These are phyloP conservation scores for Forbesichthys papilliferus DNA, from an alignment of 2,113 vertebrate genomes.

Conservation along the genomic window DNA sequence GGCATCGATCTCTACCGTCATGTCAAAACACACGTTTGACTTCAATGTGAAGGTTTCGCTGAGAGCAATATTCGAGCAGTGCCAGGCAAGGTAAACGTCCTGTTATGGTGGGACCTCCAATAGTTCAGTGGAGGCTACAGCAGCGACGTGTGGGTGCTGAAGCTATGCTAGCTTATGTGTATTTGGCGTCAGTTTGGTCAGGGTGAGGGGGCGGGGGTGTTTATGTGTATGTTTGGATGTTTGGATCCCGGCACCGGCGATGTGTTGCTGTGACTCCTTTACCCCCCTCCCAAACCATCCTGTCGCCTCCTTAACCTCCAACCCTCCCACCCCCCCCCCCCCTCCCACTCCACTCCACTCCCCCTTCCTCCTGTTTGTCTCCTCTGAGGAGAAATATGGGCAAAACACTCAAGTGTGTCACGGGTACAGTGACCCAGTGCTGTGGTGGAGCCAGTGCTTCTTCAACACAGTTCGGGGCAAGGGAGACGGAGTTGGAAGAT, in stretches of 20 bases:
- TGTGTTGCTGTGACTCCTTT: conserved; percentile 43
- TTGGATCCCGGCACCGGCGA: conserved; percentile 52
- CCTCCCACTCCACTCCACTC: too few species aligned
- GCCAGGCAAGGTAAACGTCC: too few species aligned
- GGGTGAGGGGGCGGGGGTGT: conserved; percentile 21
- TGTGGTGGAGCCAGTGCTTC: too few species aligned
- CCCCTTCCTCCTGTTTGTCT: not conserved
- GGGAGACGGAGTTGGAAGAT: not conserved
- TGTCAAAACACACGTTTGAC: too few species aligned
- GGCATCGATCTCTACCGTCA: too few species aligned
- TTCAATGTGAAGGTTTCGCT: too few species aligned
- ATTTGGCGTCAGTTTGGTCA: too few species aligned
- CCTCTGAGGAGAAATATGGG: not conserved
- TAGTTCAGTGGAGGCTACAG: not conserved
- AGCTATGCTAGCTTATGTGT: conserved; percentile 6
- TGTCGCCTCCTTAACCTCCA: not conserved
- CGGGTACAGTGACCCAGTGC: too few species aligned
- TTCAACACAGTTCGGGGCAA: too few species aligned
- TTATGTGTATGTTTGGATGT: conserved; percentile 38
- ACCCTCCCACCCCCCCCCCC: too few species aligned
- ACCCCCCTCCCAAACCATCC: not conserved
- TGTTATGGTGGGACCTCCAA: too few species aligned
- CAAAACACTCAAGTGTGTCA: not conserved
- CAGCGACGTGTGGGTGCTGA: not conserved
- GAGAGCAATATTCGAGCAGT: too few species aligned